Percentiles rank a stretch among this genome's conserved stretches.
Conservation (phyloP, 1,140 invertebrate genomes). For the Acromyrmex heyeri region DNA sequence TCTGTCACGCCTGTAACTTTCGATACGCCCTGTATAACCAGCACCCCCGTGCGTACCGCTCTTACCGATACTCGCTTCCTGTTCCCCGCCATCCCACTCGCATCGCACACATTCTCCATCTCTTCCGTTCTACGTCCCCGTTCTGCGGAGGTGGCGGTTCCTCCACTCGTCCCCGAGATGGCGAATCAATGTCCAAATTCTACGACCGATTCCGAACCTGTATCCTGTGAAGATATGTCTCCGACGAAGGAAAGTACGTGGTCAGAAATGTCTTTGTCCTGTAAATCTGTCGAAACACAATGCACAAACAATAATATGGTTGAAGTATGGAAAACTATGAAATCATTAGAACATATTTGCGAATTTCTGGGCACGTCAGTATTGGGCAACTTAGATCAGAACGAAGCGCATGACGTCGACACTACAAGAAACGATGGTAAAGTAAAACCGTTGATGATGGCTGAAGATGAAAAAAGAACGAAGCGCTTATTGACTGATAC, state of each 20-base stretch:
- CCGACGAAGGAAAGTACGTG: background rate
- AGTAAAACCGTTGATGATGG: background rate
- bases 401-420: background rate
- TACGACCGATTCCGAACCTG: background rate
- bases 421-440: background rate
- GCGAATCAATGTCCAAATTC: background rate
- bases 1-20: conserved; percentile 82
- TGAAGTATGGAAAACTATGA: no score
- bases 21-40: conserved; percentile 80
- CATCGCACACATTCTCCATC: conserved; percentile 21
- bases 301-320: background rate
- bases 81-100: conserved; percentile 25
- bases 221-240: background rate
- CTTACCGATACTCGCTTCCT: conserved; percentile 69
- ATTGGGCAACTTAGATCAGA: background rate
- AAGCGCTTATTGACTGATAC: background rate
- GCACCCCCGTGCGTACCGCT: conserved; percentile 84
- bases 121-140: conserved; percentile 51
- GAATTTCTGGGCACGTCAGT: background rate
- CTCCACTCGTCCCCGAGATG: conserved; percentile 38
- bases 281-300: background rate
- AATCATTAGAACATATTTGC: background rate
- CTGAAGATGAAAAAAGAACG: background rate
- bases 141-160: conserved; percentile 47
- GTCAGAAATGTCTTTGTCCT: background rate